Base-by-base conservation (phyloP, 1,140 invertebrate species). In the Lutraria rhynchaena region DNA sequence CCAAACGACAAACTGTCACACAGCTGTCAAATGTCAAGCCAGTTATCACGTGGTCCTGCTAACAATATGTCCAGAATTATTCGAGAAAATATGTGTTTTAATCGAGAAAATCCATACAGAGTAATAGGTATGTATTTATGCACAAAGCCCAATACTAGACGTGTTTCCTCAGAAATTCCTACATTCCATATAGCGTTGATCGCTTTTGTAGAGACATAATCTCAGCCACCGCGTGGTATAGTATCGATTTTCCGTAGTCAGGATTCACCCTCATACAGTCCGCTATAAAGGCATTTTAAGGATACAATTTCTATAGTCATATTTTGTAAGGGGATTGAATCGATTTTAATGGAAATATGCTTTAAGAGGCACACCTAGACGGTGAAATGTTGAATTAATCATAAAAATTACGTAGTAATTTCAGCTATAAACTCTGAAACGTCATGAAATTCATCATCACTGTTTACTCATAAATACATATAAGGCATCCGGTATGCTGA, bases 191-290 rank as follows among this genome's bases (percentile, higher is more conserved):
- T 27, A 29, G 24, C 63, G 63, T 49, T 22, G 41, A 67, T 67
- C 41, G 63, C 22, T 46, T 67, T 67, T 29, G n/a, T 24, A 41
- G 4, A 29, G n/a, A 24, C 37, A 31, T 67, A 67, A 67, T 67
- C 63, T 49, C 24, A 17, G 63, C 35, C 17, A 41, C 24, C 24
- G 63, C 44, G 37, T 41, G 19, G 11, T 67, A 67, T 22, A 13
- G 24, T 17, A 67, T 67, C 63, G 63, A 67, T 67, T 67, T 67
- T 49, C 41, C 44, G 63, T 67, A 67, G 44, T 49, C 63, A 46
- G 44, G 3, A 19, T 29, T 67, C 44, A 15, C 29, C 63, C 44
- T 11, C 24, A 41, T 41, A 44, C 41, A 49, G 44, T 67, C 63
- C 49, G 27, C 27, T 67, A 67, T 41, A 46, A 31, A 67, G 44